phyloP scores from a whole-genome alignment of 2,113 vertebrate genomes.

The Polypterus bichir region DNA sequence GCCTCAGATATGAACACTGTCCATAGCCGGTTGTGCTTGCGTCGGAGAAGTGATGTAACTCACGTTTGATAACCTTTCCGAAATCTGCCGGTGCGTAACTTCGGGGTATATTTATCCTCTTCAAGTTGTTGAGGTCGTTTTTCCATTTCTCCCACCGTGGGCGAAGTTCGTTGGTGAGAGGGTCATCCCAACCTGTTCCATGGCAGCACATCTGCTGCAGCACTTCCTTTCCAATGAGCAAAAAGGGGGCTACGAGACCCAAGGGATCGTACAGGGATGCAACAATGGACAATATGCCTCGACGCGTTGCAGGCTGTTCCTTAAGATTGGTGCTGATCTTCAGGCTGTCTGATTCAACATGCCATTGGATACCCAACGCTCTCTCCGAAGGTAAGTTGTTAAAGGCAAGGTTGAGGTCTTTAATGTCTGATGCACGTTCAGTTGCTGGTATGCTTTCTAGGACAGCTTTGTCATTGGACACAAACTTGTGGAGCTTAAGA shows the following conservation, averaged over 20 bases:
- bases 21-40: slow-evolving; percentile 13
- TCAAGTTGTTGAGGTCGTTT: slow-evolving; percentile 12
- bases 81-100: slow-evolving; percentile 4
- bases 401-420: too few relatives aligned
- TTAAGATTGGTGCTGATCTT: slow-evolving; percentile 5
- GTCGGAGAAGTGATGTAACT: slow-evolving; percentile 8
- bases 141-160: slow-evolving; percentile 15
- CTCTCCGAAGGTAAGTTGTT: too few relatives aligned
- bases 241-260: slow-evolving; percentile 10
- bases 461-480: too few relatives aligned
- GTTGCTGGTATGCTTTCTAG: too few relatives aligned
- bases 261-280: slow-evolving; percentile 14
- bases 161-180: slow-evolving; percentile 16
- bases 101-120: slow-evolving; percentile 5
- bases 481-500: too few relatives aligned
- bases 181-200: slow-evolving; percentile 10
- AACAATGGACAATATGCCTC: slow-evolving; percentile 5
- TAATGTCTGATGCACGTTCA: too few relatives aligned
- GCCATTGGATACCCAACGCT: neutral
- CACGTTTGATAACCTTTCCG: slow-evolving; percentile 3
- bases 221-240: slow-evolving; percentile 10
- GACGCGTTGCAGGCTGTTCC: slow-evolving; percentile 4
- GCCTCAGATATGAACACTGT: slow-evolving; percentile 16
- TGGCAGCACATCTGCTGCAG: slow-evolving; percentile 11
- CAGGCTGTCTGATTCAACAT: slow-evolving; percentile 4